These are phyloP conservation scores for Apis mellifera DNA, from an alignment of 1,140 invertebrate species.

Conservation along the genomic window DNA sequence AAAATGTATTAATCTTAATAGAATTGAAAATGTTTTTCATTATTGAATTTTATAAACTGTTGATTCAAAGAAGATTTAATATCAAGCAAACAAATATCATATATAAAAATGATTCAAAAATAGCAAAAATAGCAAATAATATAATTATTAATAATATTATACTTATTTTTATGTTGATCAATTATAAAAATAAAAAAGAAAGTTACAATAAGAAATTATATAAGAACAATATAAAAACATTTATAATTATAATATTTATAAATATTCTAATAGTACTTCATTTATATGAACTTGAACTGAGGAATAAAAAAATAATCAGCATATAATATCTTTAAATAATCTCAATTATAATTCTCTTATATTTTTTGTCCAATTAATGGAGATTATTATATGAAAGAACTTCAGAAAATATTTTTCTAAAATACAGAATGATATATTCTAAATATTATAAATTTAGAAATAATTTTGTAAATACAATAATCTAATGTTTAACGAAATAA, in stretches of 20 bases:
- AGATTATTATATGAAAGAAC: too few relatives aligned
- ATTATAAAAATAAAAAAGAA: background rate
- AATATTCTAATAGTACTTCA: too few relatives aligned
- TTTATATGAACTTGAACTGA: too few relatives aligned
- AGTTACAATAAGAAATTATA: background rate
- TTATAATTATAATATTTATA: background rate
- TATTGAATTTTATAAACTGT: conserved; percentile 28
- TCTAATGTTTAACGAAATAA: too few relatives aligned
- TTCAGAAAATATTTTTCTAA: too few relatives aligned
- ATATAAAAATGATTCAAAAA: background rate
- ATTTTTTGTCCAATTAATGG: too few relatives aligned
- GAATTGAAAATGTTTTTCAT: conserved; percentile 16
- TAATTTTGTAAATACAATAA: too few relatives aligned
- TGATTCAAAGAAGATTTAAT: conserved; percentile 31
- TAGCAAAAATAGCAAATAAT: conserved; percentile 2
- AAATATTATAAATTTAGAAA: too few relatives aligned
- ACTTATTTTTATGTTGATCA: conserved; percentile 52
- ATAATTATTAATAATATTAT: conserved; percentile 4
- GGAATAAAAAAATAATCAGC: too few relatives aligned
- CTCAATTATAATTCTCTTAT: too few relatives aligned
- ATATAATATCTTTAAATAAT: too few relatives aligned
- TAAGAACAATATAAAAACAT: background rate
- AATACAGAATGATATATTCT: too few relatives aligned
- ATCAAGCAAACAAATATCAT: background rate
- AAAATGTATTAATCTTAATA: background rate